Base-by-base conservation (phyloP, 2,888 invertebrate species). In the Eupithecia abbreviata region DNA sequence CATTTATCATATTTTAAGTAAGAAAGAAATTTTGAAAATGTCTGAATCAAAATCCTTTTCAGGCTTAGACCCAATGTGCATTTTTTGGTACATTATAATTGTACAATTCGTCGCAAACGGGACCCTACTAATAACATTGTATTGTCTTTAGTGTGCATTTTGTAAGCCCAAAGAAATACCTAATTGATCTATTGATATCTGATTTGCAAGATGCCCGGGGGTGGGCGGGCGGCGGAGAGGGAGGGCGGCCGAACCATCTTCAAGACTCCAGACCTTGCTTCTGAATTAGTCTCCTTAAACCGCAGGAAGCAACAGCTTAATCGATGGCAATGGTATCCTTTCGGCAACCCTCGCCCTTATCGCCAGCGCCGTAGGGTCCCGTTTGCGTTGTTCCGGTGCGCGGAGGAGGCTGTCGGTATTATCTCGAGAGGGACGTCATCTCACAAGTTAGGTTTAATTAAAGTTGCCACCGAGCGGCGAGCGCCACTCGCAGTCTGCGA, bases 381-480 rank as follows among this genome's bases (percentile, higher is more conserved):
- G 43, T 55, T 42, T 5, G 15, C 12, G 7, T 65, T 45, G 45
- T 51, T n/a, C 2, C 9, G 45, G n/a, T n/a, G 18, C 42, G n/a
- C 45, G 67, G n/a, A 13, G 51, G 45, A 49, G 79, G 71, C 73
- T 71, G n/a, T 51, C 15, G 51, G 79, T 74, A 89, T 91, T 90
- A 92, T 91, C 90, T 91, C 84, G 86, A 90, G 87, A 86, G 85
- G 90, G 90, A 87, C 90, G 91, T 91, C 91, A 91, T 91, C 91
- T 91, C 89, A 86, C 88, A 91, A 92, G 92, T 92, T 92, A 89
- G 89, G 89, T 91, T 93, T 92, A 92, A 93, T 93, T 92, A 92
- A 92, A 92, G 90, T 92, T 90, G 89, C 85, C 87, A 88, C 87
- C 83, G 87, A 84, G 87, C 86, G 87, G 85, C 88, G 86, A 86